Evolutionary conservation across 2,797 vertebrate genomes (phyloP).

Genomic region (Oreochromis grahami): DNA sequence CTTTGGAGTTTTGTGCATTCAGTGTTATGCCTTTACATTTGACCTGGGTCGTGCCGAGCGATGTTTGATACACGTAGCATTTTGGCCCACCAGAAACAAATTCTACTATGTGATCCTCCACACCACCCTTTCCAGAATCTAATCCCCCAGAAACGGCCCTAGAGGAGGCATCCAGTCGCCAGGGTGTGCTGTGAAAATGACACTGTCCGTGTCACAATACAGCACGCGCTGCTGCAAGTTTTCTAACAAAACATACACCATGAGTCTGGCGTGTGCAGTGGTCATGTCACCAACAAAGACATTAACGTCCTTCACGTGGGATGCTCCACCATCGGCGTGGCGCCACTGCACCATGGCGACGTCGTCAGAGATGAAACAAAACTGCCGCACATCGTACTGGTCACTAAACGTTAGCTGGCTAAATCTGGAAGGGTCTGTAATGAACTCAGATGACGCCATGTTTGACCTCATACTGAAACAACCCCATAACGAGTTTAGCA

Average conservation of each 20-base stretch:
- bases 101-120: fast-evolving
- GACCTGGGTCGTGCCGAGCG: fast-evolving
- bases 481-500: fast-evolving
- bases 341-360: fast-evolving
- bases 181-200: fast-evolving
- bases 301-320: fast-evolving
- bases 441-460: fast-evolving
- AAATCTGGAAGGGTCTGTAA: fast-evolving
- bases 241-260: fast-evolving
- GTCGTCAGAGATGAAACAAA: fast-evolving
- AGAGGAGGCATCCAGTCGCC: fast-evolving
- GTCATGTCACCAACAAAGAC: fast-evolving
- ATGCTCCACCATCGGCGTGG: fast-evolving
- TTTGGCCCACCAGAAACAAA: fast-evolving
- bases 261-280: fast-evolving
- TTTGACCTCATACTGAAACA: fast-evolving
- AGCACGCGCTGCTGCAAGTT: fast-evolving
- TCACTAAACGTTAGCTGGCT: fast-evolving
- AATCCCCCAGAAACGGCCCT: fast-evolving
- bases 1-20: fast-evolving
- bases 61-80: fast-evolving
- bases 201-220: fast-evolving
- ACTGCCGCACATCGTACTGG: fast-evolving
- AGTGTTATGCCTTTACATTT: fast-evolving
- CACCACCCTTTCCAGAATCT: fast-evolving